Conservation (phyloP, 2,113 vertebrate genomes). For the Mesembrinibis cayennensis region DNA sequence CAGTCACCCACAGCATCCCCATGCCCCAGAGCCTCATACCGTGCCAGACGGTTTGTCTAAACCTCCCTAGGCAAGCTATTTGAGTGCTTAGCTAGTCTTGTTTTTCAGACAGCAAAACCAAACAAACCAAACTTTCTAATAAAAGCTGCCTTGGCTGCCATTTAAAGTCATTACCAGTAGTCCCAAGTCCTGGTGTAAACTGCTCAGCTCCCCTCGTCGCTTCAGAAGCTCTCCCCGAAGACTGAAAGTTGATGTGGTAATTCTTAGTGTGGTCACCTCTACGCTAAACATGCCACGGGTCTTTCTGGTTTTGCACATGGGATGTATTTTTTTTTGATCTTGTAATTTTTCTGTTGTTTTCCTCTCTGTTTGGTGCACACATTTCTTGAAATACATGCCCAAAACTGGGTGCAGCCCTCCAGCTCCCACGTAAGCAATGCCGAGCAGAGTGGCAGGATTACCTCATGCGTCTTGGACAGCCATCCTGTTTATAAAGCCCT, state of each 20-base stretch:
- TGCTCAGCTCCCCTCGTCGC: neutral
- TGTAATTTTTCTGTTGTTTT: neutral
- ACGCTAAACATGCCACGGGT: fast-evolving
- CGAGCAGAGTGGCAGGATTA: neutral
- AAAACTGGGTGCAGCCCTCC: neutral
- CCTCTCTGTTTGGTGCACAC: neutral
- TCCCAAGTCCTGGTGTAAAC: neutral
- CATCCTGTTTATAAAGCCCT: neutral
- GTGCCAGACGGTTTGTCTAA: neutral
- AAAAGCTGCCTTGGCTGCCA: neutral
- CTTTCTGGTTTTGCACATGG: neutral
- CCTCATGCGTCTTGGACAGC: neutral
- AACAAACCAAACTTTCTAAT: neutral
- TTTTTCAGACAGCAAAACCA: neutral
- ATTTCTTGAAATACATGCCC: neutral
- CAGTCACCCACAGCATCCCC: neutral
- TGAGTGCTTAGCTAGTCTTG: neutral
- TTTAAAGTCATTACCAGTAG: neutral
- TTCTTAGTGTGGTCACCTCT: neutral
- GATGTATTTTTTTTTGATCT: fast-evolving
- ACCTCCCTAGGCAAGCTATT: neutral
- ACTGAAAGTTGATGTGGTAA: neutral
- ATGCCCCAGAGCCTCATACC: neutral
- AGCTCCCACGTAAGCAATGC: neutral
- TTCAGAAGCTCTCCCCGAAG: neutral